phyloP scores from a whole-genome alignment of 53 echinoderm and acorn worm species.

The Holothuria leucospilota region DNA sequence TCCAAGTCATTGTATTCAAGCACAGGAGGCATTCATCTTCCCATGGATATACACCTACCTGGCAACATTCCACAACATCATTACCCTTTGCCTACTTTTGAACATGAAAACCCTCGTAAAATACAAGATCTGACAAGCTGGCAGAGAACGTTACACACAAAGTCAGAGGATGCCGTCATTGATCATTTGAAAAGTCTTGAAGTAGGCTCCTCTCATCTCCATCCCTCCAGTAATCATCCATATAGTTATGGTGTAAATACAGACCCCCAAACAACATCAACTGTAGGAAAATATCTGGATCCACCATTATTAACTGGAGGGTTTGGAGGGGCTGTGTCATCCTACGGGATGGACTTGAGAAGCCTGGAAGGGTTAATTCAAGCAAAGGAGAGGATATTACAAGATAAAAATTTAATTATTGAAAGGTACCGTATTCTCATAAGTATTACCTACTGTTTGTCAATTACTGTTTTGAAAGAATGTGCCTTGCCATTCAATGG shows the following conservation, averaged over 20 bases:
- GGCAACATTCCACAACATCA: constrained; percentile 1
- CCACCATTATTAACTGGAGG: background rate
- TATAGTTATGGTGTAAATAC: background rate
- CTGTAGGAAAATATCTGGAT: background rate
- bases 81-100: background rate
- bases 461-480: no score
- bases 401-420: constrained; percentile 91
- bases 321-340: background rate
- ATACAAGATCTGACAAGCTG: constrained; percentile 20
- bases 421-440: constrained; percentile 67
- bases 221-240: background rate
- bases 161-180: background rate
- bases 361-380: constrained; percentile 85
- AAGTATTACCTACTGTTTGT: background rate
- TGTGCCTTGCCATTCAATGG: no score
- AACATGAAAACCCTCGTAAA: background rate
- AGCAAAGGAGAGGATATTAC: constrained; percentile 89
- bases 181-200: constrained; percentile 23
- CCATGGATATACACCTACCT: background rate
- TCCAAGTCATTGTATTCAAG: constrained; percentile 17
- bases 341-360: constrained; percentile 16
- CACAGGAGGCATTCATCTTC: background rate
- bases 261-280: background rate
- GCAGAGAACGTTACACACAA: constrained; percentile 15
- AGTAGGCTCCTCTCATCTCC: background rate